Evolutionary conservation across 2,113 vertebrate species (phyloP).

Genomic region (Tupaia tana): DNA sequence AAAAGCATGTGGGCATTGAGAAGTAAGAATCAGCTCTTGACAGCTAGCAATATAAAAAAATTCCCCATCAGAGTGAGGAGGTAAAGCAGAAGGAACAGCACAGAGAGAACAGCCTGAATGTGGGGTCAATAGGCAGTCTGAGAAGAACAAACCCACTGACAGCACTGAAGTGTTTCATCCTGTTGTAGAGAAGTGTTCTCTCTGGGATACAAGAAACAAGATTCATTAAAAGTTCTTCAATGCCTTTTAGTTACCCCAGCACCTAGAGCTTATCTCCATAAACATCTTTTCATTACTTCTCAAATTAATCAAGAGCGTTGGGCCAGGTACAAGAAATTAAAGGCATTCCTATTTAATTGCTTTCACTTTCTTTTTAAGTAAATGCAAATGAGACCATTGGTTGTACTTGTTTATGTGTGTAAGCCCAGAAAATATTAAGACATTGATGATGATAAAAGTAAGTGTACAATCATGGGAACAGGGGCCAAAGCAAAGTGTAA

Average conservation of each 20-base stretch:
- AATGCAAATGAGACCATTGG: background rate
- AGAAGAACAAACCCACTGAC: conserved; percentile 56
- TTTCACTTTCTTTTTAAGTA: background rate
- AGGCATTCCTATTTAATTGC: background rate
- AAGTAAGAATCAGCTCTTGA: conserved; percentile 43
- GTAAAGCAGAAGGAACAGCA: conserved; percentile 64
- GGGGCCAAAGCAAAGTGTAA: background rate
- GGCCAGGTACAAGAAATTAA: background rate
- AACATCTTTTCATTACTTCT: background rate
- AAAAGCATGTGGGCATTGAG: conserved; percentile 73
- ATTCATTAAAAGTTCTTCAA: background rate
- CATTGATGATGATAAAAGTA: background rate
- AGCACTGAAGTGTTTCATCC: conserved; percentile 63
- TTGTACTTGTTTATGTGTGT: background rate
- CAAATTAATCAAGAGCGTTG: no score
- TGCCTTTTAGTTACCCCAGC: background rate
- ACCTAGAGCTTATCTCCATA: background rate
- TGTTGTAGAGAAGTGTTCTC: background rate
- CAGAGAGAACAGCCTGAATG: conserved; percentile 18
- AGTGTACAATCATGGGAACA: background rate
- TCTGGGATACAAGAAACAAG: conserved; percentile 43
- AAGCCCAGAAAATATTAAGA: background rate
- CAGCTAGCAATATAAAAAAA: conserved; percentile 45
- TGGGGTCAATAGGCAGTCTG: background rate
- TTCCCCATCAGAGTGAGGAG: conserved; percentile 68